Base-by-base conservation (phyloP, 2,888 invertebrate species). In the Phengaris arion region DNA sequence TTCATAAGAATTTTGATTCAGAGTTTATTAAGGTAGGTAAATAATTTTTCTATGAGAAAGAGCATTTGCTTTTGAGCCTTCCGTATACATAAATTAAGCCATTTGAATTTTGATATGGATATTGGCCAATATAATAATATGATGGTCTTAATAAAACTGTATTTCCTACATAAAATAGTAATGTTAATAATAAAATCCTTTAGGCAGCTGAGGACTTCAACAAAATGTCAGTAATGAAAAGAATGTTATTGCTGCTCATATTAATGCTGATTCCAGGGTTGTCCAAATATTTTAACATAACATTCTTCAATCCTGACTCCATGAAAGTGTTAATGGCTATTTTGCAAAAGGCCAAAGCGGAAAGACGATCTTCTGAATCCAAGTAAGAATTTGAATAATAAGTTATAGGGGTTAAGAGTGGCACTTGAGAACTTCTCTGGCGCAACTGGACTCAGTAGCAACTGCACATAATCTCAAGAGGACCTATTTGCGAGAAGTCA, bases 11-110 rank as follows among this genome's bases (percentile, higher is more conserved):
- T 78, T 89, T 89, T 79, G 90, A 94, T 79, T 89, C 94, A 2
- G 89, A 94, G 79, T 94, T 94, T 83, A 84, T 93, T 7, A 90
- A 92, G 87, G 94, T 94, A 92, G 87, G 94, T 94, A 84, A 80
- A 55, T 10, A 51, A 15, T 8, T 10, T 76, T 76, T 78, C 22
- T 8, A 12, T 64, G 51, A 35, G 13, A 7, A 64, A 64, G 2
- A 22, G 35, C 10, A 2, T 3, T 12, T 12, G 35, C 35, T n/a
- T 64, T 64, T 64, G 6, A 12, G 9, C 5, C 35, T 22, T 15
- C 10, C 10, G 10, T 48, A 48, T 12, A 59, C 22, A 35, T 35
- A 35, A 3, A 35, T 4, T 35, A 35, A 35, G 35, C 35, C 35
- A 35, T 35, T 35, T 35, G 35, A 35, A 35, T 35, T 35, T 35